phyloP scores from a whole-genome alignment of 1,140 invertebrate species.

The Diorhabda carinulata region DNA sequence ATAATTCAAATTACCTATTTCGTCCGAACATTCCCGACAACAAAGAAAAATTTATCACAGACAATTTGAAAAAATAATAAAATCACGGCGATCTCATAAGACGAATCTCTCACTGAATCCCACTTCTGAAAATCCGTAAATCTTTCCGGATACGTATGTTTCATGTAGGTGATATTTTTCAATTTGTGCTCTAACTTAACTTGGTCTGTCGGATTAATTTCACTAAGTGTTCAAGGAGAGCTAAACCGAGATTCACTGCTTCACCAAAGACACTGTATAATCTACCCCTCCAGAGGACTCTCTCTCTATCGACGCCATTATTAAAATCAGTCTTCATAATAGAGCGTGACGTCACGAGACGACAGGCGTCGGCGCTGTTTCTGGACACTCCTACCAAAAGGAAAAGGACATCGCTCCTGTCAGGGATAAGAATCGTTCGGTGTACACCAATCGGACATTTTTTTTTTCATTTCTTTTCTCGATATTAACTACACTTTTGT shows the following conservation, averaged over 20 bases:
- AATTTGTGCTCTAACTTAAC: slow-evolving; percentile 40
- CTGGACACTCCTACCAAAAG: slow-evolving; percentile 33
- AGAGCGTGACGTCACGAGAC: slow-evolving; percentile 39
- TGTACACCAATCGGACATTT: not conserved
- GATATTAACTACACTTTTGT: too few species aligned
- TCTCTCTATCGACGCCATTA: slow-evolving; percentile 37
- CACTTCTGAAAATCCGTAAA: slow-evolving; percentile 20
- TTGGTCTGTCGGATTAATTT: slow-evolving; percentile 37
- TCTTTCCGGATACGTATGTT: slow-evolving; percentile 28
- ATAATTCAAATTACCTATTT: not conserved
- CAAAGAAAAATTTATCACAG: slow-evolving; percentile 6
- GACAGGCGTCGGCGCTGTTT: slow-evolving; percentile 37
- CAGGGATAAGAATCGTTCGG: slow-evolving; percentile 9
- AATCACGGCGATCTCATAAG: slow-evolving; percentile 14
- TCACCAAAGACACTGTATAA: slow-evolving; percentile 14
- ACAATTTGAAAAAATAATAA: not conserved
- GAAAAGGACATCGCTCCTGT: slow-evolving; percentile 8
- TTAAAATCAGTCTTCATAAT: slow-evolving; percentile 38
- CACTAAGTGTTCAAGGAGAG: slow-evolving; percentile 39
- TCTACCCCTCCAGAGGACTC: slow-evolving; percentile 18
- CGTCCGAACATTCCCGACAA: not conserved
- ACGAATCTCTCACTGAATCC: slow-evolving; percentile 11
- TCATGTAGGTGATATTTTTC: slow-evolving; percentile 39
- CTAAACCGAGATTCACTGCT: slow-evolving; percentile 40
- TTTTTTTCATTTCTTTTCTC: not conserved